Base-by-base conservation (phyloP, 2,888 invertebrate species). In the Cryptus armator region DNA sequence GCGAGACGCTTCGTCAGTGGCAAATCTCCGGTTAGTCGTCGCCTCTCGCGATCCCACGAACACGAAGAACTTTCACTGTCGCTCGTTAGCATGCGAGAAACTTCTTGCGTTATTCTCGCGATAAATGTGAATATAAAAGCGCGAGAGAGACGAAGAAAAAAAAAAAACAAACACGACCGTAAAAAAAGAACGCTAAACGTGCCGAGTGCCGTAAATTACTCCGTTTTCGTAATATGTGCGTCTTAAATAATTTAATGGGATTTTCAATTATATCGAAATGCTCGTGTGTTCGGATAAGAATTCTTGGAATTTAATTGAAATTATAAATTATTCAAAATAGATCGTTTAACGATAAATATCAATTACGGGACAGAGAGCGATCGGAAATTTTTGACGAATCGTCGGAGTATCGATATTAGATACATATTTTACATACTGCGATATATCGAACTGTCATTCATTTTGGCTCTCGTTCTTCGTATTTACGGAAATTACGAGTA, bases 61-160 rank as follows among this genome's bases (percentile, higher is more conserved):
- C 56, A 37, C 48, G 78, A 75, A 32, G 68, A 80, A 83, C 85
- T 85, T 85, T 85, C 83, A 83, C 85, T 68, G 80, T 12, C 62
- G 24, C 80, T 85, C 80, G 80, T 83, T 83, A 85, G 80, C 75
- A 76, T 82, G 66, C 82, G 76, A 85, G 82, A 85, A 80, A 82
- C 59, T 64, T 83, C 76, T 83, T 53, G 82, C 75, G 67, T 68
- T 72, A 71, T 85, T 74, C 68, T 32, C 24, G 81, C 75, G 66
- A 75, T 79, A 81, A 81, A 81, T 79, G 46, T 64, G 29, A 43
- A 64, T 62, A 74, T 68, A 62, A 59, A 46, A 80, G 29, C 56
- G 59, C 12, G 62, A 48, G 48, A 29, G 29, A 56, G 37, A 51
- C n/a, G 14, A 64, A 32, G 19, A 37, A 44, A 62, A 75, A 66